Evolutionary conservation across 2,888 invertebrate genomes (phyloP).

Genomic region (Physocephala rufipes): DNA sequence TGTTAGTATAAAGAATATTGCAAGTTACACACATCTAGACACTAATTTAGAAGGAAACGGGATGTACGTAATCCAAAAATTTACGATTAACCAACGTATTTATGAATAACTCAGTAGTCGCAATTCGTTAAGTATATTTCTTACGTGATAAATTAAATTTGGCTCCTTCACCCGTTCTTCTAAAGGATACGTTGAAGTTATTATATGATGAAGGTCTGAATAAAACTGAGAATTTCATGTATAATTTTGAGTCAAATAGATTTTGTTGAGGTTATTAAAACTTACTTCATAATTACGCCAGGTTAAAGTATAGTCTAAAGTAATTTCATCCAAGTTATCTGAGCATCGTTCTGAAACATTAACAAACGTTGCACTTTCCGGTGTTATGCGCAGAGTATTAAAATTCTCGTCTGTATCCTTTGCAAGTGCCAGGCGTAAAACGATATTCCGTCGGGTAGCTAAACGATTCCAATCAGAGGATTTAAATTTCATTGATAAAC

Average conservation of each 20-base stretch:
- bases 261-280: conserved; percentile 21
- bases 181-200: conserved; percentile 50
- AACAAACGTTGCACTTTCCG: conserved; percentile 57
- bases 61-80: no score
- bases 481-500: conserved; percentile 54
- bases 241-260: not conserved
- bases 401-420: conserved; percentile 49
- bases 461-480: conserved; percentile 61
- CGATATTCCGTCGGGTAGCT: conserved; percentile 54
- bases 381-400: conserved; percentile 52
- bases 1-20: not conserved
- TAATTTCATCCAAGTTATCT: conserved; percentile 50
- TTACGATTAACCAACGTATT: conserved; percentile 33
- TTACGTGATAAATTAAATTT: conserved; percentile 49
- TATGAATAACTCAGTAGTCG: conserved; percentile 58
- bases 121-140: conserved; percentile 52
- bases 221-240: conserved; percentile 46
- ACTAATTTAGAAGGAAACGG: no score
- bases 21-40: not conserved
- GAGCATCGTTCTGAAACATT: conserved; percentile 56
- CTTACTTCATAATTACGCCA: conserved; percentile 59
- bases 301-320: conserved; percentile 53
- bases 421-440: conserved; percentile 52
- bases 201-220: conserved; percentile 57
- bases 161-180: conserved; percentile 52